Conservation (phyloP, 2,888 invertebrate genomes). For the Amphipyra tragopoginis region DNA sequence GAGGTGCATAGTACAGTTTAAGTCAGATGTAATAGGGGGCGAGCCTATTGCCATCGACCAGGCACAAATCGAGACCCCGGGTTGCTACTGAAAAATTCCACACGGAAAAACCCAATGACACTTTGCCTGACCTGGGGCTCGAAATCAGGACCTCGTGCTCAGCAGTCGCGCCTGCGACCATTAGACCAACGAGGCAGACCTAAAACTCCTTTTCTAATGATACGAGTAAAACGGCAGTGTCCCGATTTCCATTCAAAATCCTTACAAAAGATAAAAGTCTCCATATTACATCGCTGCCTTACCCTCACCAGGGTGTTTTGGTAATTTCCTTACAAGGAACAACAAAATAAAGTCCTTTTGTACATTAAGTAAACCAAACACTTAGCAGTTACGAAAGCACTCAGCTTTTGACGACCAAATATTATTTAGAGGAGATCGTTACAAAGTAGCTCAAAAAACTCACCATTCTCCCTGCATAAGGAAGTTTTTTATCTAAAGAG, state of each 20-base stretch:
- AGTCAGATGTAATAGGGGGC: no score
- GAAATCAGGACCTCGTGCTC: no score
- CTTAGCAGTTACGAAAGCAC: constrained; percentile 45
- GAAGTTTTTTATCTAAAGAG: constrained; percentile 22
- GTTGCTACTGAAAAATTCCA: no score
- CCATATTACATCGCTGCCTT: neutral
- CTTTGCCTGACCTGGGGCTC: no score
- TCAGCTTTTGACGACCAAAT: constrained; percentile 44
- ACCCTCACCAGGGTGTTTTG: constrained; percentile 10
- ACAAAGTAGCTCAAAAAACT: constrained; percentile 37
- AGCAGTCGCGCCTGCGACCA: no score
- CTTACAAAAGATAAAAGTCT: neutral
- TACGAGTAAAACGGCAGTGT: no score
- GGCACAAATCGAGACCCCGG: no score
- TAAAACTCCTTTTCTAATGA: neutral
- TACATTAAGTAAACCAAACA: constrained; percentile 48
- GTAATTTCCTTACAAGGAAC: constrained; percentile 22
- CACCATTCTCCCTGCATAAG: constrained; percentile 7
- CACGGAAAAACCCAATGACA: no score
- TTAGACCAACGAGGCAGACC: no score
- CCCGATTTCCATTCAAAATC: no score
- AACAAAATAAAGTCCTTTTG: constrained; percentile 30
- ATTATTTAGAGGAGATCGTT: constrained; percentile 48
- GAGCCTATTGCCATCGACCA: no score
- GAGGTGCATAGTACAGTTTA: no score